Evolutionary conservation across 1,140 invertebrate genomes (phyloP), one percentile per base, ranked within the genome.

Genomic region (Polypedilum pembai): DNA sequence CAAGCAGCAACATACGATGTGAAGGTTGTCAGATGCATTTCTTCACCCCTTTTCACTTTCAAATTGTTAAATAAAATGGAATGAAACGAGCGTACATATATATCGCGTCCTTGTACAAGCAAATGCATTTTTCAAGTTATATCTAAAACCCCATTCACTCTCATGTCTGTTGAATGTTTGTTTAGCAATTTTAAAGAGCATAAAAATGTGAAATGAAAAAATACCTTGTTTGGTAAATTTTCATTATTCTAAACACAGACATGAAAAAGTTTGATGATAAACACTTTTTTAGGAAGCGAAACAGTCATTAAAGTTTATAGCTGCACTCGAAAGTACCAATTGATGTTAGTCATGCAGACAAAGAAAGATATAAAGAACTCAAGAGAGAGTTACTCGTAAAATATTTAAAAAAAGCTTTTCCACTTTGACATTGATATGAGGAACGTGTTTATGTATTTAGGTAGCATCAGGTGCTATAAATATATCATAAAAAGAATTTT

Each of bases 1-100:
- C 12, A 56, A n/a, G 4, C 15, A 45, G 15, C 45, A 12, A 15
- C 45, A 56, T n/a, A n/a, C n/a, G 45, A 4, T n/a, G 3, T n/a
- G 45, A 56, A 56, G 45, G 45, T 56, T 56, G 45, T 56, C 45
- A 56, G n/a, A 56, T 56, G 45, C 45, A 56, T 56, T 12, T 56
- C 12, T 56, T 56, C 15, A 12, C n/a, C 45, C 24, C 24, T 33
- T 56, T 56, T 56, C 45, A 56, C 45, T 56, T 56, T 56, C 45
- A 15, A n/a, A n/a, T 56, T 3, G 12, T n/a, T n/a, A 56, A 56
- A 56, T 12, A 45, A 45, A 45, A 45, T 45, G 12, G n/a, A n/a
- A n/a, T 56, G 45, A 45, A 45, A 45, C 15, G 41, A 12, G n/a
- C 15, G 8, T n/a, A 12, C 4, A 56, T n/a, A 56, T 56, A n/a